phyloP scores from a whole-genome alignment of 2,797 vertebrate genomes.

The Alfaro cultratus region DNA sequence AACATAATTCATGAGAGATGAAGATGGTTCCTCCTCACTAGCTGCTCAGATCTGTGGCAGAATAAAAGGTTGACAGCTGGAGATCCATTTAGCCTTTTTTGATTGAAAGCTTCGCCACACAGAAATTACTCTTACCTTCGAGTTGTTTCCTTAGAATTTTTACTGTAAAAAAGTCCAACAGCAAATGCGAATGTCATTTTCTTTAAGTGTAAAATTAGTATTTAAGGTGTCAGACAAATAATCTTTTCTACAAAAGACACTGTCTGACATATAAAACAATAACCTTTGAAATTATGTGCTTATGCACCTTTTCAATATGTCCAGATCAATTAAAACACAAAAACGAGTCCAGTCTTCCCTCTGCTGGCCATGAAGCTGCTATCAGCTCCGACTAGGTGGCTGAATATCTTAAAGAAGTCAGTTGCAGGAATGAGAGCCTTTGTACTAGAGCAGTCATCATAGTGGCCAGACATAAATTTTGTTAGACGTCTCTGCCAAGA shows the following conservation, averaged over 20 bases:
- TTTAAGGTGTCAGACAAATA: not conserved
- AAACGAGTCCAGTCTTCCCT: not conserved
- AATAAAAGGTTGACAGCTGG: slow-evolving; percentile 72
- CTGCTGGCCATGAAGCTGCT: not conserved
- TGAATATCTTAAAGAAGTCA: not conserved
- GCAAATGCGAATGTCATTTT: not conserved
- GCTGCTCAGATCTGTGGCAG: slow-evolving; percentile 48
- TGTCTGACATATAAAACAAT: not conserved
- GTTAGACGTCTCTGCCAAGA: not conserved
- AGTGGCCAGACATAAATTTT: not conserved
- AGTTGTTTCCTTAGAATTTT: not conserved
- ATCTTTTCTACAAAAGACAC: not conserved
- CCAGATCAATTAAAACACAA: not conserved
- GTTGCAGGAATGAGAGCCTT: not conserved
- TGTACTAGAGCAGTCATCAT: not conserved
- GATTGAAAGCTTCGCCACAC: not conserved
- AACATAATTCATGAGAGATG: slow-evolving; percentile 23
- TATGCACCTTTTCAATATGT: not conserved
- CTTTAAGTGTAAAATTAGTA: not conserved
- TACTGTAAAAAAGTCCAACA: not conserved
- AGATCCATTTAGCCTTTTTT: slow-evolving; percentile 61
- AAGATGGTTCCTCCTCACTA: slow-evolving; percentile 40
- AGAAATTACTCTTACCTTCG: not conserved
- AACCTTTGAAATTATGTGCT: not conserved
- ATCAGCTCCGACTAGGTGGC: not conserved